A percentile compares a stretch with the other conserved stretches of the same genome.
These are phyloP conservation scores for Mirza zaza DNA, from an alignment of 2,113 vertebrate genomes.

Conservation along the genomic window DNA sequence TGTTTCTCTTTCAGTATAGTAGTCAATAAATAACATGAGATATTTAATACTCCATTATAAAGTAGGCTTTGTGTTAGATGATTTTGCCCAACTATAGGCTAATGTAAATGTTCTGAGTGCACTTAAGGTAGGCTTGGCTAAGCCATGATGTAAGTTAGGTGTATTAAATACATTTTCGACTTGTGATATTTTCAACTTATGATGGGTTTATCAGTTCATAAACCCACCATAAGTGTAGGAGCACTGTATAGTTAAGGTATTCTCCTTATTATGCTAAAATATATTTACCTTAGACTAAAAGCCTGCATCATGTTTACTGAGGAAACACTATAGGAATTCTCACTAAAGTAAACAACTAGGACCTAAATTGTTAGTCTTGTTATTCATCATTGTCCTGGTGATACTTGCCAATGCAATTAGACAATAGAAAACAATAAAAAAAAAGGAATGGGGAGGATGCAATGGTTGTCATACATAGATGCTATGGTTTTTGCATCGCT, in stretches of 20 bases:
- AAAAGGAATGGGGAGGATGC: background rate
- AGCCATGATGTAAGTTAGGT: background rate
- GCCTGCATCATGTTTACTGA: background rate
- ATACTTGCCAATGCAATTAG: background rate
- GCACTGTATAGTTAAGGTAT: background rate
- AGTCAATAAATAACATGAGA: background rate
- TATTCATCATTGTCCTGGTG: background rate
- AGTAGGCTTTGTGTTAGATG: background rate
- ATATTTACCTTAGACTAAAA: background rate
- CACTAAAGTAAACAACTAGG: background rate
- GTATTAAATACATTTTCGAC: background rate
- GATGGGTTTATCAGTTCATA: background rate
- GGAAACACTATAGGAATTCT: slow-evolving; percentile 8
- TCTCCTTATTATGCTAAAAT: background rate
- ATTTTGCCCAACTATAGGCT: background rate
- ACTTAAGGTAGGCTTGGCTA: background rate
- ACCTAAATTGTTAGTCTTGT: background rate
- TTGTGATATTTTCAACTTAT: background rate
- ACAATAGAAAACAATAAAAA: background rate
- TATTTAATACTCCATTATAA: background rate
- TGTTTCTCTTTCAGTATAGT: background rate
- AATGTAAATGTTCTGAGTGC: background rate
- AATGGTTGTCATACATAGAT: background rate
- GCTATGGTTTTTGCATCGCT: background rate
- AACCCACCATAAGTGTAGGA: background rate